A percentile compares a stretch with the other conserved stretches of the same genome.
These are phyloP conservation scores for Ephestia elutella DNA, from an alignment of 1,140 invertebrate genomes.

Conservation along the genomic window DNA sequence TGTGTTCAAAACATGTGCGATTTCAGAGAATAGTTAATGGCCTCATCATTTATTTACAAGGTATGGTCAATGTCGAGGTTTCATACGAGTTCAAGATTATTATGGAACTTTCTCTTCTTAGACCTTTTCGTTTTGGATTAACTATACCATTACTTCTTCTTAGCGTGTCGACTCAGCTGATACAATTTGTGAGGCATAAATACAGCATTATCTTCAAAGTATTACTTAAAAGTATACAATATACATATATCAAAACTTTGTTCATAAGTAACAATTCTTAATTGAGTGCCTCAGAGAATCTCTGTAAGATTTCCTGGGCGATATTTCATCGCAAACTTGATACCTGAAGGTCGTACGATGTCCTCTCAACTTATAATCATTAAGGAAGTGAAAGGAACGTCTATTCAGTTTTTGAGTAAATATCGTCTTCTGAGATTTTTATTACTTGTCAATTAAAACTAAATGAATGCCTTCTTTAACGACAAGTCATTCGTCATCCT, in stretches of 20 bases:
- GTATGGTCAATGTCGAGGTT: too few relatives aligned
- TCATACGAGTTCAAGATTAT: too few relatives aligned
- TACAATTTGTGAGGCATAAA: too few relatives aligned
- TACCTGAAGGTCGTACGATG: background rate
- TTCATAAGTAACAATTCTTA: too few relatives aligned
- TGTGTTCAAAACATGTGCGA: background rate
- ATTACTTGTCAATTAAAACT: background rate
- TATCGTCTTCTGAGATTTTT: background rate
- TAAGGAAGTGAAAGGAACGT: conserved; percentile 3
- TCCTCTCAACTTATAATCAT: background rate
- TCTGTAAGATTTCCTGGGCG: background rate
- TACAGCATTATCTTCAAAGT: too few relatives aligned
- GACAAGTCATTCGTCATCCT: background rate
- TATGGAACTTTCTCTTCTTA: too few relatives aligned
- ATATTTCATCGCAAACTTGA: background rate
- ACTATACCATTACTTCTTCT: too few relatives aligned
- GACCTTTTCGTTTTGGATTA: too few relatives aligned
- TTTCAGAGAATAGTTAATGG: background rate
- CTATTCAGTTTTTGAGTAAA: background rate
- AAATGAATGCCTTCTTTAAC: background rate
- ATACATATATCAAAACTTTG: too few relatives aligned
- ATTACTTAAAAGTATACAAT: too few relatives aligned
- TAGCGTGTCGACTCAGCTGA: too few relatives aligned
- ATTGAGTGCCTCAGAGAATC: too few relatives aligned
- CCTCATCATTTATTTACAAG: background rate